phyloP scores from a whole-genome alignment of 2,888 invertebrate species.

The Cylloceria caligata region DNA sequence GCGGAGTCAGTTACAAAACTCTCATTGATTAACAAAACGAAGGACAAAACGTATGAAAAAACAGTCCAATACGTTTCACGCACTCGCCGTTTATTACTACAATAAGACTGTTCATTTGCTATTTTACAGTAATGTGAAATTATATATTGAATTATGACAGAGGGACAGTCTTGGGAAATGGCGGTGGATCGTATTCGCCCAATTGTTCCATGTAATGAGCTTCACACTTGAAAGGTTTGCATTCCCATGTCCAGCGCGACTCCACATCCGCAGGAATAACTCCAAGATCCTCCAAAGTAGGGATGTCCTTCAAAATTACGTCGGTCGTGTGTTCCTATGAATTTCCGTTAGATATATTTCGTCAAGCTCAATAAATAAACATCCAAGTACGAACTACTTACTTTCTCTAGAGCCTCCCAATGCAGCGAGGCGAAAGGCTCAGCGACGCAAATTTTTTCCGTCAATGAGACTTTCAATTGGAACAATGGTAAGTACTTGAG shows the following conservation, averaged over 20 bases:
- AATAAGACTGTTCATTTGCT: conserved; percentile 17
- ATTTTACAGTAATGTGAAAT: conserved; percentile 9
- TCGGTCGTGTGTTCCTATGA: conserved; percentile 92
- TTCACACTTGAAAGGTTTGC: conserved; percentile 89
- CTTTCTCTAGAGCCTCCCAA: conserved; percentile 93
- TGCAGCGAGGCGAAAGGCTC: conserved; percentile 90
- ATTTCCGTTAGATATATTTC: no score
- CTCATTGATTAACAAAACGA: neutral
- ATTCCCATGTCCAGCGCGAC: conserved; percentile 93
- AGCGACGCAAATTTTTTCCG: conserved; percentile 87
- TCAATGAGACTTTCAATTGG: conserved; percentile 88
- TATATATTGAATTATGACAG: conserved; percentile 31
- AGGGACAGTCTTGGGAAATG: conserved; percentile 86
- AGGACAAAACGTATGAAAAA: neutral
- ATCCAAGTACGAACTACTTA: conserved; percentile 80
- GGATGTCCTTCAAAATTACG: conserved; percentile 87
- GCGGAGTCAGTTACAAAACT: no score
- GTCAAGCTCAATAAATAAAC: no score
- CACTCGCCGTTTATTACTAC: conserved; percentile 20
- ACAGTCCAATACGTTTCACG: neutral
- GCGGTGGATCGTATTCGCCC: conserved; percentile 90
- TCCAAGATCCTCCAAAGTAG: conserved; percentile 95
- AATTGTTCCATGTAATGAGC: conserved; percentile 91
- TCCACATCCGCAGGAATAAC: conserved; percentile 91
- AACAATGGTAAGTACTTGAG: conserved; percentile 90